Percentiles rank a stretch among this genome's conserved stretches.
These are phyloP conservation scores for Triplophysa yarkandensis DNA, from an alignment of 2,797 vertebrate genomes.

Conservation along the genomic window DNA sequence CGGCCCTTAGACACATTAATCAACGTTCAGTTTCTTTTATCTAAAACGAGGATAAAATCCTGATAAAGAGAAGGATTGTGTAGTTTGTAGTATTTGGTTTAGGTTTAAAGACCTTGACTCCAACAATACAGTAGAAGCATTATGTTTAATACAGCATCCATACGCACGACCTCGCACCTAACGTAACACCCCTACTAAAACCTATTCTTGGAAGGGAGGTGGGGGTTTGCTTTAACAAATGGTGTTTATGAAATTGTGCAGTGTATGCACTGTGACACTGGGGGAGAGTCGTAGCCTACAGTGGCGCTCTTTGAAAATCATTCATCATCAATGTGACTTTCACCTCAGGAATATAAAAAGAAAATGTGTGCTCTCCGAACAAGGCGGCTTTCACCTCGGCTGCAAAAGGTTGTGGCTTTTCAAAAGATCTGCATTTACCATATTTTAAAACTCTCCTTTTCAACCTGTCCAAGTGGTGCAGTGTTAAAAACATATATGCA, in stretches of 20 bases:
- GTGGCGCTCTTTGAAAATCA: slow-evolving; percentile 20
- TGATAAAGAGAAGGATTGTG: background rate
- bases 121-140: background rate
- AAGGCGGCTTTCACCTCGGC: background rate
- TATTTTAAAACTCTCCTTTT: background rate
- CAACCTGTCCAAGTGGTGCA: slow-evolving; percentile 10
- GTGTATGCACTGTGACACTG: slow-evolving; percentile 40
- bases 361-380: slow-evolving; percentile 4
- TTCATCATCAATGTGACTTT: slow-evolving; percentile 13
- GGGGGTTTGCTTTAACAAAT: slow-evolving; percentile 23
- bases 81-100: background rate
- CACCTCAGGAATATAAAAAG: slow-evolving; percentile 27
- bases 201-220: slow-evolving; percentile 13
- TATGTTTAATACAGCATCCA: slow-evolving; percentile 5
- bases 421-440: slow-evolving; percentile 3
- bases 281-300: slow-evolving; percentile 26
- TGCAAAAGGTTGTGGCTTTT: slow-evolving; percentile 2
- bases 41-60: background rate
- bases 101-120: background rate
- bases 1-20: background rate
- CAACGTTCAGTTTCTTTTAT: background rate
- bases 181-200: slow-evolving; percentile 15
- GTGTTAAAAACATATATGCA: background rate
- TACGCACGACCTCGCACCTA: background rate
- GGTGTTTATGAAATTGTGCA: slow-evolving; percentile 31